Evolutionary conservation across 2,888 invertebrate genomes (phyloP).

Genomic region (Osmoderma eremita): DNA sequence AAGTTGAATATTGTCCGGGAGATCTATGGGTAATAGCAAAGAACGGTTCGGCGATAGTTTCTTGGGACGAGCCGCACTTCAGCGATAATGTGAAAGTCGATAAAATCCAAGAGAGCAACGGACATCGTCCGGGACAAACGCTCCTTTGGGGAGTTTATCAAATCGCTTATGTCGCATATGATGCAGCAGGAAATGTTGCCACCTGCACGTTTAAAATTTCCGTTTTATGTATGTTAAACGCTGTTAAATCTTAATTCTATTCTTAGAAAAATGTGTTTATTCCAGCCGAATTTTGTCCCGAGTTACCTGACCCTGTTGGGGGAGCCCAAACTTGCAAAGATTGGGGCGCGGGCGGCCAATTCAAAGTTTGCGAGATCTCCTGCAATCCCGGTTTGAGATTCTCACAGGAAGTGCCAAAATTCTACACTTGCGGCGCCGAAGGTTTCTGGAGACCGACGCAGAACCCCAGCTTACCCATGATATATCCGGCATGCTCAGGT

Average conservation of each 20-base stretch:
- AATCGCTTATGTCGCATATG: slow-evolving; percentile 92
- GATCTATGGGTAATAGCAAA: slow-evolving; percentile 94
- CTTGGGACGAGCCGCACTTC: slow-evolving; percentile 92
- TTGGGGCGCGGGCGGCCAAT: slow-evolving; percentile 96
- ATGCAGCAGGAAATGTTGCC: slow-evolving; percentile 91
- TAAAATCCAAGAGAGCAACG: slow-evolving; percentile 83
- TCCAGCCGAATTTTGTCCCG: slow-evolving; percentile 90
- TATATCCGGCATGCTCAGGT: slow-evolving; percentile 94
- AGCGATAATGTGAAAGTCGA: slow-evolving; percentile 88
- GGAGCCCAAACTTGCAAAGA: slow-evolving; percentile 92
- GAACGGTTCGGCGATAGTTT: slow-evolving; percentile 89
- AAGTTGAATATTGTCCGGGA: slow-evolving; percentile 90
- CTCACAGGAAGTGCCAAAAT: slow-evolving; percentile 92
- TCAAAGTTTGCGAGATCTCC: slow-evolving; percentile 92
- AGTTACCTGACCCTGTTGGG: slow-evolving; percentile 87
- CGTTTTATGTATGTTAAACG: slow-evolving; percentile 76
- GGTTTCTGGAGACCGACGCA: slow-evolving; percentile 95
- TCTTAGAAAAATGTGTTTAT: slow-evolving; percentile 50
- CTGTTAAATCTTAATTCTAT: background rate
- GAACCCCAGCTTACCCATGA: slow-evolving; percentile 80
- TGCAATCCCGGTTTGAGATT: slow-evolving; percentile 89
- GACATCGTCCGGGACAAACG: slow-evolving; percentile 88
- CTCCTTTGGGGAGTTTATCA: slow-evolving; percentile 92
- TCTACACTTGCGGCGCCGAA: slow-evolving; percentile 98
- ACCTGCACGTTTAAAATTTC: slow-evolving; percentile 92